Conservation (phyloP, 1,140 invertebrate genomes). For the Bombyx mandarina region DNA sequence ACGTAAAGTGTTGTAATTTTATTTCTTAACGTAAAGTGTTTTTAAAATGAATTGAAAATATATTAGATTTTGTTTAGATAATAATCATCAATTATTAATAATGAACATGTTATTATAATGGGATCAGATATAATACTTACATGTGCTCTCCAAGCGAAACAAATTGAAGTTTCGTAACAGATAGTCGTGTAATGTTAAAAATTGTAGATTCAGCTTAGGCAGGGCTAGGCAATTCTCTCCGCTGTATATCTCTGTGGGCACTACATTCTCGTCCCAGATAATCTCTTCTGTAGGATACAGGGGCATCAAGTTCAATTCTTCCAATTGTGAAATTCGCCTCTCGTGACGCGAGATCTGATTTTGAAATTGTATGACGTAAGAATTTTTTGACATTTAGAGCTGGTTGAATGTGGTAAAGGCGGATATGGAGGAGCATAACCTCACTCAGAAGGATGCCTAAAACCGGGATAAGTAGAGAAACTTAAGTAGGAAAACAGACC, state of each 20-base stretch:
- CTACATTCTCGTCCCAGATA: constrained; percentile 99
- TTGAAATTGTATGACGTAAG: constrained; percentile 5
- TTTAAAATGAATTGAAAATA: too few relatives aligned
- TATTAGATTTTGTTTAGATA: too few relatives aligned
- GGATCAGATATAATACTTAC: constrained; percentile 72
- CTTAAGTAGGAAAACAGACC: too few relatives aligned
- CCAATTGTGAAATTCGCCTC: constrained; percentile 90
- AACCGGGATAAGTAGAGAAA: too few relatives aligned
- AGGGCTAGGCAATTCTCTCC: constrained; percentile 95
- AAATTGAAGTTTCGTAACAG: constrained; percentile 97
- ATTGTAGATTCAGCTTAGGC: constrained; percentile 98
- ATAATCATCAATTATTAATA: too few relatives aligned
- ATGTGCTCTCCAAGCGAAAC: constrained; percentile 98
- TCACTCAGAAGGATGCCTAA: too few relatives aligned
- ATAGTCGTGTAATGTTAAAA: constrained; percentile 98
- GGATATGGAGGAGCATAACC: too few relatives aligned
- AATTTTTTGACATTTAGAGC: too few relatives aligned
- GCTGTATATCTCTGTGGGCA: constrained; percentile 97
- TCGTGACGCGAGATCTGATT: constrained; percentile 88
- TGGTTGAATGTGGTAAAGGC: too few relatives aligned
- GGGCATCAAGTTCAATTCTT: constrained; percentile 97
- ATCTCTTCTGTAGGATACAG: constrained; percentile 98
- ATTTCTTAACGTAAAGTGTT: too few relatives aligned
- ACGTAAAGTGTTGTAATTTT: too few relatives aligned
- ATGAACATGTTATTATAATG: neutral